A percentile compares a stretch with the other conserved stretches of the same genome.
Conservation (phyloP, 2,113 vertebrate genomes). For the Narcine bancroftii region DNA sequence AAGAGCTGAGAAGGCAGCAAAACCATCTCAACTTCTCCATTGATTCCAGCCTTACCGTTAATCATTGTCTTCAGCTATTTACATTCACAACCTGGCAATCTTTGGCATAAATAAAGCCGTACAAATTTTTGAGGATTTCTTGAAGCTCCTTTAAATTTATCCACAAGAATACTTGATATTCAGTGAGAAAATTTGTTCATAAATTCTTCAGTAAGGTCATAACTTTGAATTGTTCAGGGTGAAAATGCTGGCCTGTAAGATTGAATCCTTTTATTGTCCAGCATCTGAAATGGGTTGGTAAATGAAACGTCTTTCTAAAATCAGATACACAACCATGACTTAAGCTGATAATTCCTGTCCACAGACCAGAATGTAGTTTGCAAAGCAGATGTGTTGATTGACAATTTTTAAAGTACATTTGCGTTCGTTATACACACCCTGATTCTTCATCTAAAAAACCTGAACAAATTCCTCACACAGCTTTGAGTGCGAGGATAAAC, state of each 20-base stretch:
- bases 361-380: slow-evolving; percentile 2
- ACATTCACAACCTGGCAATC: neutral
- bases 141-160: neutral
- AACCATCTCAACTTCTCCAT: neutral
- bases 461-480: neutral
- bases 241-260: neutral
- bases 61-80: neutral
- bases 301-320: neutral
- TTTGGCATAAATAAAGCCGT: neutral
- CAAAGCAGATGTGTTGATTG: neutral
- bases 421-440: neutral
- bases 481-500: neutral
- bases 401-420: neutral
- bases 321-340: neutral
- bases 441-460: neutral
- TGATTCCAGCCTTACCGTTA: neutral
- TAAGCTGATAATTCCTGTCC: neutral
- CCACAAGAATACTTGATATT: neutral
- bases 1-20: no score
- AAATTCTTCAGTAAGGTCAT: slow-evolving; percentile 2
- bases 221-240: neutral
- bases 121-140: neutral
- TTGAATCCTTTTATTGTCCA: slow-evolving; percentile 24
- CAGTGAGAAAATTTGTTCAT: neutral
- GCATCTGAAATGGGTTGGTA: slow-evolving; percentile 9